These are phyloP conservation scores for Coluber constrictor DNA, from an alignment of 2,797 vertebrate genomes.

Conservation along the genomic window DNA sequence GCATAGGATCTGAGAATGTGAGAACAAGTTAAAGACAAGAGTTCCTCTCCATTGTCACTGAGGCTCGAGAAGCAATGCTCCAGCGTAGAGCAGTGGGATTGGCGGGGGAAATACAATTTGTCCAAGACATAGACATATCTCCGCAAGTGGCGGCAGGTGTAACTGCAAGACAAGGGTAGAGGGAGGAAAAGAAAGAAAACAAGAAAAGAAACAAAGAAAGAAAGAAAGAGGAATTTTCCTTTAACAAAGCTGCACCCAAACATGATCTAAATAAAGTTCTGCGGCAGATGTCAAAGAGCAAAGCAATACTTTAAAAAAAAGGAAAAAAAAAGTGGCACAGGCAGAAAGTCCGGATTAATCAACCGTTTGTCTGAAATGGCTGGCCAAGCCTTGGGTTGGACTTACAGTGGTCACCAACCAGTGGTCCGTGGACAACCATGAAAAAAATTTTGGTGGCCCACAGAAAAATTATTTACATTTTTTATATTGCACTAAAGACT, in stretches of 20 bases:
- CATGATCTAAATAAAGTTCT: slow-evolving; percentile 48
- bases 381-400: not conserved
- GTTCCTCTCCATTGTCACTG: slow-evolving; percentile 82
- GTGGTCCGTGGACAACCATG: too few species aligned
- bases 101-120: slow-evolving; percentile 78
- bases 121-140: slow-evolving; percentile 84
- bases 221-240: slow-evolving; percentile 71
- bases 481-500: too few species aligned
- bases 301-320: slow-evolving; percentile 29
- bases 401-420: too few species aligned
- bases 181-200: slow-evolving; percentile 69
- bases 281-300: slow-evolving; percentile 43
- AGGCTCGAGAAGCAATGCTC: slow-evolving; percentile 79
- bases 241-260: slow-evolving; percentile 64
- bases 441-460: too few species aligned
- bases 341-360: not conserved
- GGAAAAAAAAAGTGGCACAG: slow-evolving; percentile 27
- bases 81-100: slow-evolving; percentile 75
- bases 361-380: too few species aligned
- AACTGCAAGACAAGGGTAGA: slow-evolving; percentile 82
- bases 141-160: slow-evolving; percentile 83
- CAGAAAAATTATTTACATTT: too few species aligned
- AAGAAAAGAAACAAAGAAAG: slow-evolving; percentile 72
- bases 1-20: slow-evolving; percentile 84
- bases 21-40: slow-evolving; percentile 82